phyloP scores from a whole-genome alignment of 2,888 invertebrate species.

The Apoda limacodes region DNA sequence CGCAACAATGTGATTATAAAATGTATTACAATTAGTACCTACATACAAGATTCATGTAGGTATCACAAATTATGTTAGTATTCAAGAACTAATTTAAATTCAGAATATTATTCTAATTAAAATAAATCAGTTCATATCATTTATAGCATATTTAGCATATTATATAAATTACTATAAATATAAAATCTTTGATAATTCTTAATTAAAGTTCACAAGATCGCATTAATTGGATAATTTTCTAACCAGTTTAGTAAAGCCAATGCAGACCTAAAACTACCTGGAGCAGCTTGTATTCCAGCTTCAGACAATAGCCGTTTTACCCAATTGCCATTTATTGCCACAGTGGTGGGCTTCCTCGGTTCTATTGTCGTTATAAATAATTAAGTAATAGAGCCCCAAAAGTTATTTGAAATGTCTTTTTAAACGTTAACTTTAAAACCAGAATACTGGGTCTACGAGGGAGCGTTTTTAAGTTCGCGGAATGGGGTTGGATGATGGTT shows the following conservation, averaged over 20 bases:
- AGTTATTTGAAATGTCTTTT: constrained; percentile 1
- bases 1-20: constrained; percentile 11
- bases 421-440: constrained; percentile 7
- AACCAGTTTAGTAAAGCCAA: constrained; percentile 13
- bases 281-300: constrained; percentile 10
- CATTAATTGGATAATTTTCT: constrained; percentile 14
- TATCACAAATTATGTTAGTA: constrained; percentile 2
- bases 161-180: no score
- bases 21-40: no score
- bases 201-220: constrained; percentile 13
- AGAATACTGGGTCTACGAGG: constrained; percentile 9
- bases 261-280: constrained; percentile 13
- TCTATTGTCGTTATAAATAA: constrained; percentile 11
- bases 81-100: neutral
- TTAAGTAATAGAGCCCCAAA: constrained; percentile 6
- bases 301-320: constrained; percentile 7
- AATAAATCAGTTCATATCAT: no score
- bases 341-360: constrained; percentile 7
- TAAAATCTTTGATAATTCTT: constrained; percentile 11
- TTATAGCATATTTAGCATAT: no score
- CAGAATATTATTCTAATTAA: neutral
- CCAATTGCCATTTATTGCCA: constrained; percentile 11
- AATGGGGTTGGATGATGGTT: constrained; percentile 11
- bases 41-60: neutral
- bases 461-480: no score